Evolutionary conservation across 2,797 vertebrate genomes (phyloP).

Genomic region (Lepus oiostolus): DNA sequence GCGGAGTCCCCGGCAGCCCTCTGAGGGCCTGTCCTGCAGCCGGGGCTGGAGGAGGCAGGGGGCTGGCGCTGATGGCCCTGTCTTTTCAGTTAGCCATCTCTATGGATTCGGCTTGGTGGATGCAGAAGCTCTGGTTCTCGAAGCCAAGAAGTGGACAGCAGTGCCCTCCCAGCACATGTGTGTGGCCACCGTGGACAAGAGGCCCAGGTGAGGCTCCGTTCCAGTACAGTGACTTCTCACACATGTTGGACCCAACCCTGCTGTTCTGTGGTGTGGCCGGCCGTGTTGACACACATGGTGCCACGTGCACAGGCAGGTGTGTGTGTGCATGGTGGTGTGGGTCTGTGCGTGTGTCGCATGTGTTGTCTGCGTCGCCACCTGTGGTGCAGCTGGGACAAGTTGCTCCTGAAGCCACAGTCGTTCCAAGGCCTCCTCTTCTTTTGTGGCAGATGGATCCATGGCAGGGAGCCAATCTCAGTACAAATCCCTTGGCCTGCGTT

Average conservation of each 20-base stretch:
- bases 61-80: constrained; percentile 85
- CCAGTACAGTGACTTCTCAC: accelerated
- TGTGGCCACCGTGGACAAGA: constrained; percentile 89
- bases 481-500: background rate
- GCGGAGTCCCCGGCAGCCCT: too few species aligned
- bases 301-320: accelerated
- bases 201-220: constrained; percentile 90
- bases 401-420: too few species aligned
- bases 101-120: constrained; percentile 97
- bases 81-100: constrained; percentile 95
- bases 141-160: constrained; percentile 93
- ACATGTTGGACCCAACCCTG: background rate
- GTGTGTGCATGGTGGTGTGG: accelerated
- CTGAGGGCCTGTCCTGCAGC: background rate
- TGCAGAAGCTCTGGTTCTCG: constrained; percentile 94
- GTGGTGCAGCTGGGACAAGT: too few species aligned
- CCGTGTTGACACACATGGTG: background rate
- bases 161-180: constrained; percentile 94
- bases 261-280: accelerated
- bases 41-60: accelerated
- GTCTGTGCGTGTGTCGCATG: accelerated
- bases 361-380: too few species aligned
- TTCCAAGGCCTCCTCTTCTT: too few species aligned
- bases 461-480: background rate
- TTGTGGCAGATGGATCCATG: too few species aligned